Conservation (phyloP, 2,888 invertebrate genomes). For the Erebia epiphron region DNA sequence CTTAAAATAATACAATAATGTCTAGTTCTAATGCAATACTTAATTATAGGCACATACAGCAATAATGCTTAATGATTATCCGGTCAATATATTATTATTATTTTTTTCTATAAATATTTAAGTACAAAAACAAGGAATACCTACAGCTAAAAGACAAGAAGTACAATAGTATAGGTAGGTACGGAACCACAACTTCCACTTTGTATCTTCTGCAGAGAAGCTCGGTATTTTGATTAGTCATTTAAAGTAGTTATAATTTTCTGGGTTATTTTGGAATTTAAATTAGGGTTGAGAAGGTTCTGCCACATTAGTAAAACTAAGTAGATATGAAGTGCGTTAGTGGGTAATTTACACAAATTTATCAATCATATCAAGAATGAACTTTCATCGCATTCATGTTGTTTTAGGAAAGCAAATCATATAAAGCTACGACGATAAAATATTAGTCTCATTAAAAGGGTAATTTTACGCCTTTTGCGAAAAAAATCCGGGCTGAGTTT, state of each 20-base stretch:
- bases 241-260: constrained; percentile 69
- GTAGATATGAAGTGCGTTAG: not conserved
- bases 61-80: too few relatives aligned
- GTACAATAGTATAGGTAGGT: not conserved
- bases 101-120: too few relatives aligned
- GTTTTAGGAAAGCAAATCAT: not conserved
- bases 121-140: too few relatives aligned
- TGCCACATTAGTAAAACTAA: constrained; percentile 8
- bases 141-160: too few relatives aligned
- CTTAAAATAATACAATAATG: too few relatives aligned
- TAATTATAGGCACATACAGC: too few relatives aligned
- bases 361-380: constrained; percentile 5
- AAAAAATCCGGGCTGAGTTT: too few relatives aligned
- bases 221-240: constrained; percentile 63
- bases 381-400: not conserved
- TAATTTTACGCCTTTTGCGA: too few relatives aligned
- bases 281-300: constrained; percentile 55
- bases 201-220: constrained; percentile 14
- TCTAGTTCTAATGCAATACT: too few relatives aligned
- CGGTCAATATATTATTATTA: too few relatives aligned
- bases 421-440: too few relatives aligned
- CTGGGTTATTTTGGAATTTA: constrained; percentile 68
- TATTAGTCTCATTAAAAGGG: too few relatives aligned
- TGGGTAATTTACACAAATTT: constrained; percentile 9
- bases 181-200: constrained; percentile 35